Conservation (phyloP, 2,888 invertebrate genomes). For the Hirtodrosophila alboralis region DNA sequence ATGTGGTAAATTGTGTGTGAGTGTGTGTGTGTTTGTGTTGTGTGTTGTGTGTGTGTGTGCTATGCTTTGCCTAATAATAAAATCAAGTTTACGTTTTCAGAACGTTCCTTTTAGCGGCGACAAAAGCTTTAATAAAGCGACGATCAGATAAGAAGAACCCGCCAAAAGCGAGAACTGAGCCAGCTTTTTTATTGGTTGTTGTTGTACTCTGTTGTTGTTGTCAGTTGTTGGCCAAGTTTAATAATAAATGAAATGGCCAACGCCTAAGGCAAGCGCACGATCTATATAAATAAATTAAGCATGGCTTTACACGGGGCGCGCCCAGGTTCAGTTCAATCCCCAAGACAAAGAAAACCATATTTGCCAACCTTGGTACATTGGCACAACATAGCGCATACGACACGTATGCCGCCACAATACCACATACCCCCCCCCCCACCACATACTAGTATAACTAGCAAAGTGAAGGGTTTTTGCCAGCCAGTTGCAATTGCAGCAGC, state of each 20-base stretch:
- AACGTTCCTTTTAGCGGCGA: constrained; percentile 53
- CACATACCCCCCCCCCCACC: neutral
- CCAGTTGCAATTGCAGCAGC: constrained; percentile 64
- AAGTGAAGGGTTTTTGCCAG: constrained; percentile 65
- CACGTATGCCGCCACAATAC: constrained; percentile 17
- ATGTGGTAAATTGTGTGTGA: constrained; percentile 52
- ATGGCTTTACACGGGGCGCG: constrained; percentile 66
- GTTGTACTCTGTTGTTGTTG: constrained; percentile 16
- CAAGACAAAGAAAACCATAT: constrained; percentile 68
- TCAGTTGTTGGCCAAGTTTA: constrained; percentile 35
- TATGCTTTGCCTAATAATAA: constrained; percentile 67
- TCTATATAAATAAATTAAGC: constrained; percentile 75
- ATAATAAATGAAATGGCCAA: constrained; percentile 73
- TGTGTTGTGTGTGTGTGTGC: constrained; percentile 16
- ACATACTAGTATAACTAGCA: no score
- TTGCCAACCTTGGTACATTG: constrained; percentile 55
- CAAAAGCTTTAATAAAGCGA: constrained; percentile 71
- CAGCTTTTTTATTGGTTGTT: constrained; percentile 17
- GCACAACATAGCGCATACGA: no score
- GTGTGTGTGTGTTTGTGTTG: constrained; percentile 2
- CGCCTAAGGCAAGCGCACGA: constrained; percentile 75
- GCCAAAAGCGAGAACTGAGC: constrained; percentile 38
- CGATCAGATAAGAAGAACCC: constrained; percentile 75
- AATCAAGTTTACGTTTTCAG: constrained; percentile 74
- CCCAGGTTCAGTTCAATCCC: constrained; percentile 41